Percentiles rank a stretch among this genome's conserved stretches.
These are phyloP conservation scores for Dolichallabes microphthalmus DNA, from an alignment of 2,113 vertebrate species.

Conservation along the genomic window DNA sequence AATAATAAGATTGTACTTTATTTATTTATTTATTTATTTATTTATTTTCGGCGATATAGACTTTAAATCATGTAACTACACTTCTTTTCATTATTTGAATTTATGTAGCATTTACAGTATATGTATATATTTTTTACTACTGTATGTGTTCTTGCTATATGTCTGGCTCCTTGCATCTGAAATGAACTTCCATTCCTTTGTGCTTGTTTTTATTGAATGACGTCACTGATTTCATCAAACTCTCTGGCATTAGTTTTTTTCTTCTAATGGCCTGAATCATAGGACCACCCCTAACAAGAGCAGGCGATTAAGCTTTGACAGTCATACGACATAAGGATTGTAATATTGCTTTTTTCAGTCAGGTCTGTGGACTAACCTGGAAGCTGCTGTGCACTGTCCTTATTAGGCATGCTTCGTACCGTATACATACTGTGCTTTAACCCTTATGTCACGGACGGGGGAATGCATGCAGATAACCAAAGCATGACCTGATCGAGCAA, in stretches of 20 bases:
- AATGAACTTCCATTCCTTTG: neutral
- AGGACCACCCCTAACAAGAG: neutral
- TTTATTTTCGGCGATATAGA: neutral
- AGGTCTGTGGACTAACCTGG: slow-evolving; percentile 13
- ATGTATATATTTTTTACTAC: neutral
- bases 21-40: neutral
- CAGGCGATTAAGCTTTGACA: neutral
- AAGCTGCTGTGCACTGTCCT: slow-evolving; percentile 35
- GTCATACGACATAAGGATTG: neutral
- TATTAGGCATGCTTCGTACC: slow-evolving; percentile 44
- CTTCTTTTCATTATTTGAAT: neutral
- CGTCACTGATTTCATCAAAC: neutral
- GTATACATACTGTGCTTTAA: slow-evolving; percentile 23
- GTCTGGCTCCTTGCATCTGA: neutral
- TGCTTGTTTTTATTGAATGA: neutral
- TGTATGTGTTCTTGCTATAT: too few relatives aligned
- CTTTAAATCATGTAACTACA: neutral
- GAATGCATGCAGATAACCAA: slow-evolving; percentile 35
- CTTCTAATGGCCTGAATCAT: neutral
- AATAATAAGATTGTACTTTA: neutral
- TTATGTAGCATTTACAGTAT: neutral
- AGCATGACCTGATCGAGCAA: slow-evolving; percentile 29
- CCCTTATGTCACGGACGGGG: neutral
- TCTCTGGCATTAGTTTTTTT: neutral
- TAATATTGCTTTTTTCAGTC: neutral